Conservation (phyloP, 2,888 invertebrate species). For the Tenthredo livida region DNA sequence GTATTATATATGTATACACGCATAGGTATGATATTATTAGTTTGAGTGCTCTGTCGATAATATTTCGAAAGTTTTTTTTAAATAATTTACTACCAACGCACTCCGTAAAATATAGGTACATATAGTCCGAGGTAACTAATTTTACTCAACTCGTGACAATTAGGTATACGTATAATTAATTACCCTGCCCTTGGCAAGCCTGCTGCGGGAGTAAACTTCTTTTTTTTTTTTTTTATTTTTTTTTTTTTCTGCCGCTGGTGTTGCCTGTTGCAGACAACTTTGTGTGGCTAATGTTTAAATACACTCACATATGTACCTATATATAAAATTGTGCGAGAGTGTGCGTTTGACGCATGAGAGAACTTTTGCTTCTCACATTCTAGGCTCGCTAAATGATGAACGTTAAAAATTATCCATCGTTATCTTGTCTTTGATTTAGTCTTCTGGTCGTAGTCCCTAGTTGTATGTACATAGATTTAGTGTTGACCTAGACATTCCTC, state of each 20-base stretch:
- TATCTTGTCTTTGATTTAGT: neutral
- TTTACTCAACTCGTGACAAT: slow-evolving; percentile 28
- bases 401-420: neutral
- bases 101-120: neutral
- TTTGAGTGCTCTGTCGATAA: neutral
- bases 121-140: neutral
- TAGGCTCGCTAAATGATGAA: neutral
- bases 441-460: neutral
- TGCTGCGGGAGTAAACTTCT: neutral
- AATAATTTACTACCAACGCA: neutral
- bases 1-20: neutral
- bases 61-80: neutral
- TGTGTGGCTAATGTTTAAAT: neutral
- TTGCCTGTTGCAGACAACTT: neutral
- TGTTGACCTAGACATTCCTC: slow-evolving; percentile 49
- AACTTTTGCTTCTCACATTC: neutral
- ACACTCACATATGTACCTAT: neutral
- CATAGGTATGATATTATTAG: neutral
- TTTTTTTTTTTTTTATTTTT: too few species aligned
- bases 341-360: neutral
- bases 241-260: too few species aligned
- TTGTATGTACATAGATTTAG: neutral
- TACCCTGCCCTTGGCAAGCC: slow-evolving; percentile 18
- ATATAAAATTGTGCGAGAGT: neutral
- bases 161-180: neutral